Base-by-base conservation (phyloP, 2,113 vertebrate species). In the Pomatostomus ruficeps region DNA sequence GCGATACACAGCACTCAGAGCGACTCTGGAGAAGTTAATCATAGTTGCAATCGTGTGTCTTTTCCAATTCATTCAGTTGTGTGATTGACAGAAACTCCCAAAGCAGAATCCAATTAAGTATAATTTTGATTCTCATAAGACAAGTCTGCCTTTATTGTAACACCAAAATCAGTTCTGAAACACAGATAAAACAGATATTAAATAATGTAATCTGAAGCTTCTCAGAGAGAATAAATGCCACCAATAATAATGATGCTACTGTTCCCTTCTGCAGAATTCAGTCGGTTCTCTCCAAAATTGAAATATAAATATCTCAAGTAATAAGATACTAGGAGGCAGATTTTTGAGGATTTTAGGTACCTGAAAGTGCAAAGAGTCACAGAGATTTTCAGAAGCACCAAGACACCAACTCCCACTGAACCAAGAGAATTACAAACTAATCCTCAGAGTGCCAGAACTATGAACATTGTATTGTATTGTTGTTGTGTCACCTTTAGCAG, bases 81-180 rank as follows among this genome's bases (percentile, higher is more conserved):
- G 61, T 94, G 96, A 97, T 91, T 97, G 96, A 96, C 96, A 96
- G 90, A 91, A 94, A 88, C 72, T 97, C 95, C 85, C 94, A 93
- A 74, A 91, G 88, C 90, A 94, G 95, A 93, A 92, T 90, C 92
- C 91, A 96, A 96, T 97, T 97, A 97, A 93, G 85, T 91, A 55
- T 93, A 91, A 96, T 96, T 97, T 88, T 94, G 90, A 94, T 91
- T 96, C 93, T 93, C 92, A 18, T 88, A 93, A 96, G 92, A 94
- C 91, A 95, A 91, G 82, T 57, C 90, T 94, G 93, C 68, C 72
- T 96, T 92, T 96, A 75, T 94, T 95, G 96, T 80, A 91, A 95
- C 40, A 91, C 75, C 65, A 88, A 80, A 95, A 96, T 95, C 93
- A 84, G 88, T 91, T 93, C 93, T 90, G 85, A 94, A 96, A 95